A percentile compares a stretch with the other conserved stretches of the same genome.
Evolutionary conservation across 2,797 vertebrate genomes (phyloP).

Genomic region (Ceryle rudis): DNA sequence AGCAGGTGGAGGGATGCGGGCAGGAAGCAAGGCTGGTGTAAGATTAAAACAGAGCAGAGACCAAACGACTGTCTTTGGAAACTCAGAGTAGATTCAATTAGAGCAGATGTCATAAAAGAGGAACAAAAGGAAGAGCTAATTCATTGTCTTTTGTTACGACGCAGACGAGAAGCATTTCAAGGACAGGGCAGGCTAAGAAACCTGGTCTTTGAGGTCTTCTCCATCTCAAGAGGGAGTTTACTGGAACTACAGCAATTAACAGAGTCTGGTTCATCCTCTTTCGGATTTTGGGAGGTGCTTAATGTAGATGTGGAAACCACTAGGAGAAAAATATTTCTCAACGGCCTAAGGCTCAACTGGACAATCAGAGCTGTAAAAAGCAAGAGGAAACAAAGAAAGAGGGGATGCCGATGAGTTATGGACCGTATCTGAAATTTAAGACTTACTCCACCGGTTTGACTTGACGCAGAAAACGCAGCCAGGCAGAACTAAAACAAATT

Average conservation of each 20-base stretch:
- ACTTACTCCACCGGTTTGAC: conserved; percentile 44
- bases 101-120: neutral
- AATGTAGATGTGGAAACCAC: neutral
- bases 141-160: neutral
- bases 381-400: neutral
- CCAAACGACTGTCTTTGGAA: neutral
- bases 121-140: neutral
- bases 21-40: neutral
- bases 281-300: neutral
- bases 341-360: neutral
- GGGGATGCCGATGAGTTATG: neutral
- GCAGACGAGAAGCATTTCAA: neutral
- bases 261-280: neutral
- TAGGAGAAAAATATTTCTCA: neutral
- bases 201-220: neutral
- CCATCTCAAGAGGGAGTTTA: conserved; percentile 4
- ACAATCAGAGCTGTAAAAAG: neutral
- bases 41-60: neutral
- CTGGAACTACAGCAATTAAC: neutral
- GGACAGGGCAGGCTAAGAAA: neutral
- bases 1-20: neutral
- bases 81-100: neutral
- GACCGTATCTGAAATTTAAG: conserved; percentile 38
- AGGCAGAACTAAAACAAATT: conserved; percentile 85
- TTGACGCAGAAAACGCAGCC: conserved; percentile 81